Percentiles rank a stretch among this genome's conserved stretches.
phyloP scores from a whole-genome alignment of 2,113 vertebrate species.

The Spea multiplicata region DNA sequence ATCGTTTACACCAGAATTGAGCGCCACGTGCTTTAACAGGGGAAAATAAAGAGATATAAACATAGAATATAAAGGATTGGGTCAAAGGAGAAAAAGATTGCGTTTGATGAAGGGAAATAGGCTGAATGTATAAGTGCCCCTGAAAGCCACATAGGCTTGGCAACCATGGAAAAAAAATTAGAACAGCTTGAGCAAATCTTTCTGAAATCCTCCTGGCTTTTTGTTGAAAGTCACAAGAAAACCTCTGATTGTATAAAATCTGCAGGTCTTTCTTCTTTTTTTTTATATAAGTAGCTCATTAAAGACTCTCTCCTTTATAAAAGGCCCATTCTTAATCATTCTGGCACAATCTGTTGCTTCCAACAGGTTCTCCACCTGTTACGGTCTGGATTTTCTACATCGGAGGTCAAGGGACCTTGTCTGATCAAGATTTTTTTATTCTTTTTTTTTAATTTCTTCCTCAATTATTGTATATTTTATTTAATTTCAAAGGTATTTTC shows the following conservation, averaged over 20 bases:
- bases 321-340: constrained; percentile 39
- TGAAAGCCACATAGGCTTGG: constrained; percentile 15
- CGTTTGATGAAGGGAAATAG: background rate
- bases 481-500: background rate
- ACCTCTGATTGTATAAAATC: background rate
- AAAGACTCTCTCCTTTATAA: constrained; percentile 42
- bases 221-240: constrained; percentile 21
- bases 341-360: constrained; percentile 34
- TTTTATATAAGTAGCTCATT: constrained; percentile 37
- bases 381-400: fast-evolving
- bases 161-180: background rate
- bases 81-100: background rate
- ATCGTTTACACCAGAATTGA: constrained; percentile 8
- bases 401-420: background rate
- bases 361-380: constrained; percentile 14
- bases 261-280: background rate
- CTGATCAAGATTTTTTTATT: fast-evolving
- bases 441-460: background rate
- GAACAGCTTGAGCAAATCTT: constrained; percentile 21
- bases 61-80: constrained; percentile 9
- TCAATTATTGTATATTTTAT: fast-evolving
- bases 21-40: background rate
- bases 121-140: background rate
- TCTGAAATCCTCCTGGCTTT: constrained; percentile 21
- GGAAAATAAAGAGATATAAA: constrained; percentile 13